phyloP scores from a whole-genome alignment of 2,113 vertebrate species.

The Pyxicephalus adspersus region DNA sequence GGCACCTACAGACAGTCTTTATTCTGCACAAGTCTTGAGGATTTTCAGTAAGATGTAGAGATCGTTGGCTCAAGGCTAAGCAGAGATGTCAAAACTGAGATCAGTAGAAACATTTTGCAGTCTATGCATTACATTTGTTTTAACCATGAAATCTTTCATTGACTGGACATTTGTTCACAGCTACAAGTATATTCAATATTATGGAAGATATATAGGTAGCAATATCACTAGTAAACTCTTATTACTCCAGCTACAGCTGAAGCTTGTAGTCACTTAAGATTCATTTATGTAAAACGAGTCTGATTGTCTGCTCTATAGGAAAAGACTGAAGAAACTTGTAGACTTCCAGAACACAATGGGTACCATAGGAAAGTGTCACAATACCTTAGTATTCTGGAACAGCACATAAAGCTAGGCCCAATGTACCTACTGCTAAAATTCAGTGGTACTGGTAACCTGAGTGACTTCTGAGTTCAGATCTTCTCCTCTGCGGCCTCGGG shows the following conservation, averaged over 20 bases:
- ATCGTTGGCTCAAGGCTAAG: neutral
- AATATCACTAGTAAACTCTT: slow-evolving; percentile 3
- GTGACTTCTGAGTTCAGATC: slow-evolving; percentile 79
- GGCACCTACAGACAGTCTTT: neutral
- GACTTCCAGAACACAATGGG: neutral
- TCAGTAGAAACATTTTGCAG: neutral
- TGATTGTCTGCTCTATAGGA: slow-evolving; percentile 38
- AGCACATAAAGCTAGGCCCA: no score
- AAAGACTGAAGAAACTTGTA: neutral
- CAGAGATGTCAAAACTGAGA: neutral
- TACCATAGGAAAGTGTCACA: neutral
- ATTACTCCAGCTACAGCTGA: neutral
- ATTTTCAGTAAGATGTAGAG: slow-evolving; percentile 1
- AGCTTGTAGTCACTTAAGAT: neutral
- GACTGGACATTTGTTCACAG: no score
- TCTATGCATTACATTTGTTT: neutral
- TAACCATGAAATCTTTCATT: no score
- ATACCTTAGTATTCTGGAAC: neutral
- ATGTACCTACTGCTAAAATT: slow-evolving; percentile 64
- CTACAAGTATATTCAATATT: neutral
- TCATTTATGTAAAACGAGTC: neutral
- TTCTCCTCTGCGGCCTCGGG: slow-evolving; percentile 60
- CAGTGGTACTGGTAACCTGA: slow-evolving; percentile 75
- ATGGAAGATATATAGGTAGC: slow-evolving; percentile 22
- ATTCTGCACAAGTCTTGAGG: neutral